Conservation (phyloP, 2,797 vertebrate genomes). For the Remorina albescens region DNA sequence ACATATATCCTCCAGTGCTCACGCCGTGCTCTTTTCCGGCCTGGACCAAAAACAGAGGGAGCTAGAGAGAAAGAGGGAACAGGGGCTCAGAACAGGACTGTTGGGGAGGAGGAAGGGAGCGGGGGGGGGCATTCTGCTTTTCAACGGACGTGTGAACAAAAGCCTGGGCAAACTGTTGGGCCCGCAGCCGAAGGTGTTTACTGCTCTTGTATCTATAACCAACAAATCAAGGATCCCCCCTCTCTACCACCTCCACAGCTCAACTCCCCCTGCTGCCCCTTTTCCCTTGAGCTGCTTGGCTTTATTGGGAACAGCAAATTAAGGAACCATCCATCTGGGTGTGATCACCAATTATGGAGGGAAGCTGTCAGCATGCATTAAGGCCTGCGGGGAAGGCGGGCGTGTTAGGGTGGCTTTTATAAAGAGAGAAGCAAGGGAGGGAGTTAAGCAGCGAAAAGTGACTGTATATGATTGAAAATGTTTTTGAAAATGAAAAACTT, state of each 20-base stretch:
- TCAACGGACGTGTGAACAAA: slow-evolving; percentile 87
- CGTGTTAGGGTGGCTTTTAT: slow-evolving; percentile 74
- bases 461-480: slow-evolving; percentile 50
- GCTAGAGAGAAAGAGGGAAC: slow-evolving; percentile 42
- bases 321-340: slow-evolving; percentile 88
- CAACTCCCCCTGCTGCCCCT: slow-evolving; percentile 55
- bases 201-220: slow-evolving; percentile 88
- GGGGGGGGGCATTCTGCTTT: slow-evolving; percentile 63
- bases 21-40: slow-evolving; percentile 55
- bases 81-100: slow-evolving; percentile 44
- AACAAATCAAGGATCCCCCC: slow-evolving; percentile 78
- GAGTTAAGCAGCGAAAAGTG: slow-evolving; percentile 52
- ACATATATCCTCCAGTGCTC: slow-evolving; percentile 33
- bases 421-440: slow-evolving; percentile 46
- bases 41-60: slow-evolving; percentile 55
- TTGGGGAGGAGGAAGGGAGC: slow-evolving; percentile 31
- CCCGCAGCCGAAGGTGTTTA: slow-evolving; percentile 85
- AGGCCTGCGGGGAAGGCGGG: slow-evolving; percentile 80
- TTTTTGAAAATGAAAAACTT: not conserved
- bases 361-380: slow-evolving; percentile 88
- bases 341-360: slow-evolving; percentile 88
- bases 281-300: slow-evolving; percentile 77
- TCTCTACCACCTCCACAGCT: slow-evolving; percentile 16
- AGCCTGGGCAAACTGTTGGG: slow-evolving; percentile 83
- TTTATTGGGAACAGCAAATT: slow-evolving; percentile 87